Evolutionary conservation across 2,113 vertebrate genomes (phyloP).

Genomic region (Arothron firmamentum): DNA sequence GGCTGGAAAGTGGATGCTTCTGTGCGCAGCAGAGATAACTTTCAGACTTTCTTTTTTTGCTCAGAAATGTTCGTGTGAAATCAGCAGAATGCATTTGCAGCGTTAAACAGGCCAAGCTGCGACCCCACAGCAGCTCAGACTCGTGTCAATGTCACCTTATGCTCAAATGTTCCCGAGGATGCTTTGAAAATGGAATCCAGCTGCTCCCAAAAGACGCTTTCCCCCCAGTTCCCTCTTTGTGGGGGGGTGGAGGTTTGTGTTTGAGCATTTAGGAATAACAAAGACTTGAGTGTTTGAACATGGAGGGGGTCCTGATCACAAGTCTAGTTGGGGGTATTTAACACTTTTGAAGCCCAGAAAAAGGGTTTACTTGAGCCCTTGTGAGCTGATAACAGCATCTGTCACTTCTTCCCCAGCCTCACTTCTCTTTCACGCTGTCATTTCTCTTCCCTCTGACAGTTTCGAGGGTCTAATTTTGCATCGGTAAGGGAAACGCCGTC

Average conservation of each 20-base stretch:
- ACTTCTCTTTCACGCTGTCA: constrained; percentile 2
- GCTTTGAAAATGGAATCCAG: constrained; percentile 14
- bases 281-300: constrained; percentile 8
- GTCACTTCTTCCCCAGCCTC: not conserved
- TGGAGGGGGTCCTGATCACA: constrained; percentile 14
- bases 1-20: constrained; percentile 19
- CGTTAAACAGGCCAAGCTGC: no score
- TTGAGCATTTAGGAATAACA: constrained; percentile 25
- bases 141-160: not conserved
- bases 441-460: constrained; percentile 20
- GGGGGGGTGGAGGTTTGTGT: constrained; percentile 3
- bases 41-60: constrained; percentile 7
- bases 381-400: not conserved
- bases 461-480: constrained; percentile 34
- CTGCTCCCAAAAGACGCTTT: no score
- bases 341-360: not conserved
- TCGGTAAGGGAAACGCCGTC: constrained; percentile 46
- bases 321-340: constrained; percentile 1
- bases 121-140: no score
- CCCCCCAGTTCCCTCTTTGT: no score
- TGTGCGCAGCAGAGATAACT: constrained; percentile 22
- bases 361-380: constrained; percentile 21
- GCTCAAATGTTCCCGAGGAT: not conserved
- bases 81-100: not conserved
- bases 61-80: not conserved